Evolutionary conservation across 2,797 vertebrate species (phyloP), one percentile per base, ranked within the genome.

Genomic region (Sylvilagus floridanus): DNA sequence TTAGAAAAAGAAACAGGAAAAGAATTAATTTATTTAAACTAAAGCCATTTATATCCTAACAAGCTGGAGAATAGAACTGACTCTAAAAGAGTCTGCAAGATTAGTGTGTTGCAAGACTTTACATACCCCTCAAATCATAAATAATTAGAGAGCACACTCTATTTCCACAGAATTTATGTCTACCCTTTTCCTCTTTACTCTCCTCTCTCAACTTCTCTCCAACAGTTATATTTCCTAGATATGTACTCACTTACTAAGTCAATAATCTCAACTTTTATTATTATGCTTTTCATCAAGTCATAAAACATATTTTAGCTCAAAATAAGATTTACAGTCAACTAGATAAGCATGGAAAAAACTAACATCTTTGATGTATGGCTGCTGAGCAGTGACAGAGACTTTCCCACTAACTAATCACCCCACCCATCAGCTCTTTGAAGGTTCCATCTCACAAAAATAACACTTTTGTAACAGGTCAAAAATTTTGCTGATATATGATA

Each of bases 221-320:
- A 82, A 81, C 9, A 81, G 21, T 76, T 69, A 7, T n/a, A 21
- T 69, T 86, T 82, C 26, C 26, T 68, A 12, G 24, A 37, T 37
- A 0, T 75, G 22, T 75, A 50, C 42, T 87, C 52, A 90, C 28
- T 57, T 26, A 26, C 24, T 63, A 63, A 63, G 22, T 69, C 12
- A 57, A 57, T 57, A 57, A 57, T 57, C 19, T 50, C 66, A 75
- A 92, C 76, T 76, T 88, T 82, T 85, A 72, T 75, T 85, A 71
- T 50, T 73, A 60, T 50, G 7, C 30, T 78, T 79, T 68, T 82
- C n/a, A 5, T 76, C 71, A 82, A 42, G 47, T 68, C 28, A 1
- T 62, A 79, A 87, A 90, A 47, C 42, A 66, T 90, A 0, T 93
- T 90, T 92, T 77, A 60, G 78, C 32, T 90, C 42, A 63, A 12